Base-by-base conservation (phyloP, 1,140 invertebrate species). In the Scaptomyza montana region DNA sequence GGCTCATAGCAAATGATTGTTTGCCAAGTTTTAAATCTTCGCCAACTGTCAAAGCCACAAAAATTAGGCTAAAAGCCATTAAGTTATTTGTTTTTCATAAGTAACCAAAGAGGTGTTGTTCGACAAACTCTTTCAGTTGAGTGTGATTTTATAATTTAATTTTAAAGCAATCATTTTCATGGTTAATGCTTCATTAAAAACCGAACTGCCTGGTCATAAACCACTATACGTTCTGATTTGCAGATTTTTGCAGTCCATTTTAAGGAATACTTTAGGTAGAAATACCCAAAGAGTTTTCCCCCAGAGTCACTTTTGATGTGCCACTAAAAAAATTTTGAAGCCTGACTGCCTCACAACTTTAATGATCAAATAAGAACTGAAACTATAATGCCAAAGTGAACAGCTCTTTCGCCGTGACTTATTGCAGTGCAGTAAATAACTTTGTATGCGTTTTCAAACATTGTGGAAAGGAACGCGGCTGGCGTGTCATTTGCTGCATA, bases 11-110 rank as follows among this genome's bases (percentile, higher is more conserved):
- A 86, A 87, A 87, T 82, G 75, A 82, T 82, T 78, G 74, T 78
- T 81, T 72, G 62, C 66, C 70, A 87, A 81, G 78, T 75, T 87
- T 74, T 72, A 75, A 81, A 70, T 81, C 75, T 78, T 80, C 71
- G 64, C 49, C 66, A 67, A 55, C 51, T 70, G 63, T 25, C 46
- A 61, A 46, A 49, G 19, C 46, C 59, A 25, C 30, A 55, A 21
- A 36, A 28, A 36, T 19, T 16, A 9, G 13, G 41, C 19, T 36
- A 12, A 13, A 33, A 25, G 25, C 25, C 55, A 28, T 45, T 45
- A 4, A 10, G 19, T 2, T 46, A 7, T 21, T 45, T 39, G 54
- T 12, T 28, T 13, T 5, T 41, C 21, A 16, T 1, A 28, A 56
- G 47, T 51, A 30, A 51, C 36, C 36, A 53, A 36, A 10, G 50